These are phyloP conservation scores for Eustalomyia histrio DNA, from an alignment of 2,888 invertebrate species.

Conservation along the genomic window DNA sequence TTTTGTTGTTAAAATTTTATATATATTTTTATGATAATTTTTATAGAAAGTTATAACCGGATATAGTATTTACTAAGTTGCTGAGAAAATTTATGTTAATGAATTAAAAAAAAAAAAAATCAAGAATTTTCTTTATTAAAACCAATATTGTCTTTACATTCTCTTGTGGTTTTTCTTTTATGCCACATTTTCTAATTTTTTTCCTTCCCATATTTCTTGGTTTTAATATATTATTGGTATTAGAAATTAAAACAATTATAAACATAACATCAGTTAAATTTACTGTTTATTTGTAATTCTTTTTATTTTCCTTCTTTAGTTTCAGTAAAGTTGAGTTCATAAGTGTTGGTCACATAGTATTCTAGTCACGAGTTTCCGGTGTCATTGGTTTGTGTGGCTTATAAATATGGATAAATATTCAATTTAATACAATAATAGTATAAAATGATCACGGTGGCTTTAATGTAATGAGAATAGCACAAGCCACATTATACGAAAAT, in stretches of 20 bases:
- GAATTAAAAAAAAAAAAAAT: neutral
- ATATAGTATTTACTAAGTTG: neutral
- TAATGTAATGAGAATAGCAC: conserved; percentile 39
- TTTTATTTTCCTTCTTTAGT: neutral
- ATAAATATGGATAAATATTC: conserved; percentile 61
- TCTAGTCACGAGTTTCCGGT: conserved; percentile 66
- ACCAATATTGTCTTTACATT: neutral
- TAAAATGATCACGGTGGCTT: conserved; percentile 34
- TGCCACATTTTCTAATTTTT: neutral
- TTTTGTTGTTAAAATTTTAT: too few relatives aligned
- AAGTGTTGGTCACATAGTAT: conserved; percentile 44
- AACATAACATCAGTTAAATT: neutral
- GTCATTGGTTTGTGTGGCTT: conserved; percentile 62
- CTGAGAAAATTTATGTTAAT: neutral
- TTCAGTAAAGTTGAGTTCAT: conserved; percentile 2
- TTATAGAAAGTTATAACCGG: neutral
- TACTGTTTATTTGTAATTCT: conserved; percentile 16
- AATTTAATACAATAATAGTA: conserved; percentile 45
- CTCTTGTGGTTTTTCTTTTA: conserved; percentile 6
- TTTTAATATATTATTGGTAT: neutral
- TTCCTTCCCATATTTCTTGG: neutral
- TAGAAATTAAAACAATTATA: conserved; percentile 7
- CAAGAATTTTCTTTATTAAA: neutral
- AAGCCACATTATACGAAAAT: conserved; percentile 25
- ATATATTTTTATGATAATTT: too few relatives aligned